Evolutionary conservation across 2,888 invertebrate genomes (phyloP), one percentile per base, ranked within the genome.

Genomic region (Sinopyrophorus schimmeli): DNA sequence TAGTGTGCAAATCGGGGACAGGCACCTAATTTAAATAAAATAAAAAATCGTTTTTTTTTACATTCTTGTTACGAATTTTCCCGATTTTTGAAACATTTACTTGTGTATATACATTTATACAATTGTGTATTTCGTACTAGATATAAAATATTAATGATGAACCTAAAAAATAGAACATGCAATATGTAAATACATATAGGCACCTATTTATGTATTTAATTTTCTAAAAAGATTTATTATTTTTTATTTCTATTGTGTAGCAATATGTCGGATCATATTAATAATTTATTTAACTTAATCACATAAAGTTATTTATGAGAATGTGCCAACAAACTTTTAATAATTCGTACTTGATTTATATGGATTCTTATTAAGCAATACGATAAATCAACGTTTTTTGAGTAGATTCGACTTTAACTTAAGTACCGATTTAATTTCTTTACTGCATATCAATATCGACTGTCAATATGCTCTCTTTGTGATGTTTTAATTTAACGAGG

Each of bases 321-420:
- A 16, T 35, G 28, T 37, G 42, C 42, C 48, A 48, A 35, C 41
- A 37, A 42, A 42, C 28, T 30, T 41, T 48, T 41, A 41, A 34
- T 47, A 41, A 47, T 34, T 47, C 26, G 20, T 18, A 17, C 21
- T 41, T 48, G 42, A 48, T 48, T 42, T 48, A 48, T 42, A 18
- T 18, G 41, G 37, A 37, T 41, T 48, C 30, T 35, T 41, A 37
- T 42, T 42, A 37, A 41, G 24, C 28, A 49, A 49, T 38, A 38
- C 41, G 20, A 49, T 43, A 49, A 49, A 42, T 48, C 42, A 42
- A 35, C 11, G 30, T 38, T 38, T 38, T 46, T 30, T 17, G 46
- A 38, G 10, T 38, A 28, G 41, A 23, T 37, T 28, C 37, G 26
- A 38, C 30, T 24, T 31, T 3, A 35, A 48, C 12, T 37, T 41